Evolutionary conservation across 2,113 vertebrate genomes (phyloP).

Genomic region (Columba livia): DNA sequence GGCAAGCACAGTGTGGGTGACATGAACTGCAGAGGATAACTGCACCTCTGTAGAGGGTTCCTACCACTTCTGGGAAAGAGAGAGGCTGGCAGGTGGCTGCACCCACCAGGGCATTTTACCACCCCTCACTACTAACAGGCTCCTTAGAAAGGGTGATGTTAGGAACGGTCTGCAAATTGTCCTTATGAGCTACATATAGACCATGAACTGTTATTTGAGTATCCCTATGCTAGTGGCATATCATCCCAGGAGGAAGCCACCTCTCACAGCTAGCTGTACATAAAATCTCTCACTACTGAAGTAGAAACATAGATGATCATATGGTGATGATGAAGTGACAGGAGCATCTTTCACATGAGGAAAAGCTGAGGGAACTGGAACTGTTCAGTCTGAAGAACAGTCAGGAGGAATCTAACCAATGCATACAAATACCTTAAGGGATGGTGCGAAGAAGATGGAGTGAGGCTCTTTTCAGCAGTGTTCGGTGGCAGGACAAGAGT

Average conservation of each 20-base stretch:
- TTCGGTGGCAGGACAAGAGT: not conserved
- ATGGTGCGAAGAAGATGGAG: not conserved
- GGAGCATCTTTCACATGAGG: not conserved
- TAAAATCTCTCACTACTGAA: not conserved
- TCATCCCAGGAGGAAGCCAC: not conserved
- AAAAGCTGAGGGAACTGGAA: too few relatives aligned
- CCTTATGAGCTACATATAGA: not conserved
- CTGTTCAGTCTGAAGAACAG: not conserved
- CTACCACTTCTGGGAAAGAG: not conserved
- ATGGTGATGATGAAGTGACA: not conserved
- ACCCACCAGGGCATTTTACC: not conserved
- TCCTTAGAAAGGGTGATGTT: not conserved
- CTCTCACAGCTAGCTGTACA: not conserved
- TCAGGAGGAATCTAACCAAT: not conserved
- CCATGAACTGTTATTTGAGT: not conserved
- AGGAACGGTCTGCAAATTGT: not conserved
- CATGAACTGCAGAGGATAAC: not conserved
- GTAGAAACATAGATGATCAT: not conserved
- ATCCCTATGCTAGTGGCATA: not conserved
- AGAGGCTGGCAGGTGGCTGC: not conserved
- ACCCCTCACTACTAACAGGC: not conserved
- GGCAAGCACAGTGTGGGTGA: not conserved
- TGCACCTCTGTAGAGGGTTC: not conserved
- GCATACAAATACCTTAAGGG: not conserved
- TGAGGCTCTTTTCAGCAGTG: not conserved